Evolutionary conservation across 37 sponge, comb jelly and placozoan genomes (phyloP).

Genomic region (Ianthella basta): DNA sequence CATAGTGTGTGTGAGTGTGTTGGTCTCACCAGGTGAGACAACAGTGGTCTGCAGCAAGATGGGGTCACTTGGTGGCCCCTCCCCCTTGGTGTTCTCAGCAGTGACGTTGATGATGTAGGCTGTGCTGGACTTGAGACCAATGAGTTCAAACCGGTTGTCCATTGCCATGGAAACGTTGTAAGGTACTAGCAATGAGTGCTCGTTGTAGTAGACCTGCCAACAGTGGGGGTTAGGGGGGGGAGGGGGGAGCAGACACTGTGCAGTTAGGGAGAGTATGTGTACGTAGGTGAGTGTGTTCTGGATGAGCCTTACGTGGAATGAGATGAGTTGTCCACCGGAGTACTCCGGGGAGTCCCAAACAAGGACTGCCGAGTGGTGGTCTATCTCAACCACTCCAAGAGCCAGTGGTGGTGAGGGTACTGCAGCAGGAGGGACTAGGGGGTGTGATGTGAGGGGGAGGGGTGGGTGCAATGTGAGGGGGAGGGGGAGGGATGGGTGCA

Average conservation of each 20-base stretch:
- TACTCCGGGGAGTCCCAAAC: too few species aligned
- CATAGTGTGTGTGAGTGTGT: too few species aligned
- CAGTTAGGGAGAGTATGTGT: constrained; percentile 19
- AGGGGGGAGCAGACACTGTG: too few species aligned
- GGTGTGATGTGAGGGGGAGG: too few species aligned
- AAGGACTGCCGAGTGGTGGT: too few species aligned
- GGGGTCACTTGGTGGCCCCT: constrained; percentile 7
- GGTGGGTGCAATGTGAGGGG: too few species aligned
- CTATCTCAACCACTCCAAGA: too few species aligned
- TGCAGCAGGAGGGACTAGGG: too few species aligned
- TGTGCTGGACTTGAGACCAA: not conserved
- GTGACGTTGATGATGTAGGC: not conserved
- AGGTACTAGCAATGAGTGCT: not conserved
- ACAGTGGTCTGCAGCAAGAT: not conserved
- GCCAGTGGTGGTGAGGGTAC: too few species aligned
- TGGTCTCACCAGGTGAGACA: not conserved
- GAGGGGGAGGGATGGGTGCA: too few species aligned
- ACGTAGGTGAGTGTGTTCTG: constrained; percentile 8
- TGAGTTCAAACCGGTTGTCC: not conserved
- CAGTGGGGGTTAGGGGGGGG: not conserved
- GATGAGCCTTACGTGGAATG: not conserved
- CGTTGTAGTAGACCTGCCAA: not conserved
- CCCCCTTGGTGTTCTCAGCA: constrained; percentile 8
- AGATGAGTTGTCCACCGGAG: not conserved
- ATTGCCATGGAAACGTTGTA: not conserved